These are phyloP conservation scores for Oophaga pumilio DNA, from an alignment of 2,113 vertebrate species.

Conservation along the genomic window DNA sequence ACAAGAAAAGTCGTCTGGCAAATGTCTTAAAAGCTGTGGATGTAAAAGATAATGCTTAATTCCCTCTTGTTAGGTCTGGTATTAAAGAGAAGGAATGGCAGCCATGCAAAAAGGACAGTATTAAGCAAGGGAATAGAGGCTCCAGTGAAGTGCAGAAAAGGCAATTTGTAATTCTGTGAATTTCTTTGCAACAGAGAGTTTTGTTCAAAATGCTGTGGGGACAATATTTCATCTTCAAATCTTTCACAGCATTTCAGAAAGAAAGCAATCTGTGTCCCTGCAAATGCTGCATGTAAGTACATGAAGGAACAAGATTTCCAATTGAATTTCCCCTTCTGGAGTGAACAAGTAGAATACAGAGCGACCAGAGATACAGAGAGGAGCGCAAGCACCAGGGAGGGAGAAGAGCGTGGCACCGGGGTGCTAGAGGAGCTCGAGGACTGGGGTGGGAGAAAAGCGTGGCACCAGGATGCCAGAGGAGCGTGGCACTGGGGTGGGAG, in stretches of 20 bases:
- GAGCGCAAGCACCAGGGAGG: no score
- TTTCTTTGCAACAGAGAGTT: constrained; percentile 55
- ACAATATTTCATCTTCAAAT: constrained; percentile 54
- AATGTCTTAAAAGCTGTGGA: constrained; percentile 44
- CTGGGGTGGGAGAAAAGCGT: no score
- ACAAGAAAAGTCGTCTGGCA: neutral
- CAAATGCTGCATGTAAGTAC: neutral
- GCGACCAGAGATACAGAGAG: neutral
- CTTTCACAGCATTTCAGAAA: constrained; percentile 24
- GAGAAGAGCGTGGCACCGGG: no score
- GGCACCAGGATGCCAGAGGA: no score
- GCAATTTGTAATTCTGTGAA: constrained; percentile 55
- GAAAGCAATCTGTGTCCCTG: constrained; percentile 23
- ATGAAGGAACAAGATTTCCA: neutral
- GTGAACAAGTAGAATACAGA: neutral
- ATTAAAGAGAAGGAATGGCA: constrained; percentile 48
- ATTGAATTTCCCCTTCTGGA: neutral
- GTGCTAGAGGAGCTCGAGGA: no score
- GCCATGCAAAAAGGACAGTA: constrained; percentile 57
- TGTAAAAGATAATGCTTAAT: constrained; percentile 48
- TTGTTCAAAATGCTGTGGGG: constrained; percentile 42
- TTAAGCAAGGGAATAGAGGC: constrained; percentile 52
- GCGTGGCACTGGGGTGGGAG: no score
- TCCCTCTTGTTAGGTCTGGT: constrained; percentile 58
- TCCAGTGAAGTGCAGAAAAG: constrained; percentile 54